These are phyloP conservation scores for Yoshiicerus persimilis DNA, from an alignment of 1,140 invertebrate species.

Conservation along the genomic window DNA sequence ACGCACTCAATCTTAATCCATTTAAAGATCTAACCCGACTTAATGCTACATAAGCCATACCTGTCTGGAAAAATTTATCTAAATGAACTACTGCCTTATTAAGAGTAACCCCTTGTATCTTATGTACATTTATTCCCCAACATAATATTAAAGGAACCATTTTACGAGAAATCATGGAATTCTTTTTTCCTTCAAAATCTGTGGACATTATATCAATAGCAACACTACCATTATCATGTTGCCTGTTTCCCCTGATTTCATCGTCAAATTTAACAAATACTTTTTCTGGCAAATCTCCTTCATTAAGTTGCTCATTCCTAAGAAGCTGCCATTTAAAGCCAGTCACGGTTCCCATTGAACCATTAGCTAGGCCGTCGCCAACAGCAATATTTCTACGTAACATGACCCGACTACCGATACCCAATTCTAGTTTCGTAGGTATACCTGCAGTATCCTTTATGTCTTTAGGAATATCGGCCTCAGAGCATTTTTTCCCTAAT, in stretches of 20 bases:
- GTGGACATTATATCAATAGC: neutral
- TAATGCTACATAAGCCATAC: constrained; percentile 43
- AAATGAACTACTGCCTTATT: constrained; percentile 35
- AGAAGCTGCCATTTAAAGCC: constrained; percentile 39
- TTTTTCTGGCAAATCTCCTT: constrained; percentile 28
- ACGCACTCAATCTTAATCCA: neutral
- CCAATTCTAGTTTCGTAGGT: constrained; percentile 31
- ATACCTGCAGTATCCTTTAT: constrained; percentile 39
- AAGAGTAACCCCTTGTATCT: constrained; percentile 36
- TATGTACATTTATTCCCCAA: constrained; percentile 36
- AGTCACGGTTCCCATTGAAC: constrained; percentile 39
- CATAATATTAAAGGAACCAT: constrained; percentile 40
- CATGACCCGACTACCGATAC: constrained; percentile 38
- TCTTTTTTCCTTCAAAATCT: neutral
- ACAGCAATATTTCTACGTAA: constrained; percentile 34
- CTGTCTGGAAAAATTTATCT: constrained; percentile 30
- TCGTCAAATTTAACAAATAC: constrained; percentile 30
- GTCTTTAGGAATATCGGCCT: constrained; percentile 22
- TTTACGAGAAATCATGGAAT: constrained; percentile 7
- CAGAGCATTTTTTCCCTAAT: constrained; percentile 16
- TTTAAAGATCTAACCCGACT: neutral
- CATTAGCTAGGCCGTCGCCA: constrained; percentile 34
- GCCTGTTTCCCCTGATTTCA: neutral
- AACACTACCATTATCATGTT: neutral
- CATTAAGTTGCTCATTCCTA: neutral